Conservation (phyloP, 2,113 vertebrate species). For the Xiphophorus maculatus region DNA sequence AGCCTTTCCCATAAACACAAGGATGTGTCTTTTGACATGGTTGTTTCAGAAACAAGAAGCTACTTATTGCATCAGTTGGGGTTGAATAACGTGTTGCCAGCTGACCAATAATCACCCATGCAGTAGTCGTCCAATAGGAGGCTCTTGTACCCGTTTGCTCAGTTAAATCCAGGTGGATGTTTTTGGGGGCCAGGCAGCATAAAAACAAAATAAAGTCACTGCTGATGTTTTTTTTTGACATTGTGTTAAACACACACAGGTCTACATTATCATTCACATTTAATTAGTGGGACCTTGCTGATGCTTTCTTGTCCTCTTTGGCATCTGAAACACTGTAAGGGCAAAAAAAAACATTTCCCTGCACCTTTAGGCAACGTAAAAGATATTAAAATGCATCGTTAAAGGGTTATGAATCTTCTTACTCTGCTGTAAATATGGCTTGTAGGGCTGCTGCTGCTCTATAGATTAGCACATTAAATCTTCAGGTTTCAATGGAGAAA, state of each 20-base stretch:
- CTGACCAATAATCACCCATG: no score
- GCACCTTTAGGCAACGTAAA: neutral
- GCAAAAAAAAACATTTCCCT: neutral
- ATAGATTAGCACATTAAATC: neutral
- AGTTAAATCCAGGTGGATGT: no score
- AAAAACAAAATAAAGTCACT: neutral
- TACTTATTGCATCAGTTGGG: no score
- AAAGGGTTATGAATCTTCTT: neutral
- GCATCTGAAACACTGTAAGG: neutral
- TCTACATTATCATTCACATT: neutral
- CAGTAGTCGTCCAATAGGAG: no score
- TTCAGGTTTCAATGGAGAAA: neutral
- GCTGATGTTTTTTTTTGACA: neutral
- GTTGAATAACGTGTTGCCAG: no score
- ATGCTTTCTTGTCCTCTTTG: neutral
- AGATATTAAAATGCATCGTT: neutral
- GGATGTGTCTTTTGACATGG: no score
- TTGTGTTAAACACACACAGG: neutral
- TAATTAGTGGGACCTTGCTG: neutral
- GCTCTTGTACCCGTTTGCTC: no score
- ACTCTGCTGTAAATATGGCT: neutral
- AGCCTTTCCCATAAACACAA: no score
- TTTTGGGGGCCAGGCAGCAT: no score
- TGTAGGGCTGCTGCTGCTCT: no score
- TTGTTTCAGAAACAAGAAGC: no score